Base-by-base conservation (phyloP, 2,888 invertebrate species). In the Neocrepidodera transversa region DNA sequence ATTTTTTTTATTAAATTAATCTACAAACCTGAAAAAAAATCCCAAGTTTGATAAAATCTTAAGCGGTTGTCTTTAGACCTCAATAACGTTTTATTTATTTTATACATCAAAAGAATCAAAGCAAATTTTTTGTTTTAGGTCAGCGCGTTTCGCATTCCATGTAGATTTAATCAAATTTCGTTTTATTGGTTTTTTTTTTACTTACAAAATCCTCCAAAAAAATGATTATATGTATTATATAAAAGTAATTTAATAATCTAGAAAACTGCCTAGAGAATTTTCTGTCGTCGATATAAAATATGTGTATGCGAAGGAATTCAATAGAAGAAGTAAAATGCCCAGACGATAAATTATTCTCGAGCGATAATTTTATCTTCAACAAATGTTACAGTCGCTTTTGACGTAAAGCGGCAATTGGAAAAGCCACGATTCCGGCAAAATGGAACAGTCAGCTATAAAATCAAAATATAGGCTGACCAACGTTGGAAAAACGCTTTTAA, bases 401-500 rank as follows among this genome's bases (percentile, higher is more conserved):
- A 67, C 65, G 58, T 57, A 63, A 64, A 64, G 58, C 48, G 63
- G 57, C 60, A 49, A 66, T 67, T 60, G 64, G 61, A 71, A 42
- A 68, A 71, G 67, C 68, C 68, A 69, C 66, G 60, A 63, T 63
- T 54, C 57, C 51, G 59, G 62, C 59, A 65, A 68, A 71, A 72
- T 71, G 68, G 70, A 70, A 71, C 72, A 70, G 72, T 69, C 69
- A 65, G 71, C 74, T 67, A 75, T 76, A 74, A 76, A 76, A 73
- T 75, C 74, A 73, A 76, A 76, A 74, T 76, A 74, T 76, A 72
- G 74, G 74, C 74, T 73, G 73, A 71, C 74, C 74, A 73, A 68
- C 71, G 72, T 71, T n/a, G 73, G 35, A 42, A 55, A 38, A 47
- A 11, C 36, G 42, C 20, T 36, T 50, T 55, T 50, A 38, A 54